Base-by-base conservation (phyloP, 1,140 invertebrate species). In the Argopecten irradians region DNA sequence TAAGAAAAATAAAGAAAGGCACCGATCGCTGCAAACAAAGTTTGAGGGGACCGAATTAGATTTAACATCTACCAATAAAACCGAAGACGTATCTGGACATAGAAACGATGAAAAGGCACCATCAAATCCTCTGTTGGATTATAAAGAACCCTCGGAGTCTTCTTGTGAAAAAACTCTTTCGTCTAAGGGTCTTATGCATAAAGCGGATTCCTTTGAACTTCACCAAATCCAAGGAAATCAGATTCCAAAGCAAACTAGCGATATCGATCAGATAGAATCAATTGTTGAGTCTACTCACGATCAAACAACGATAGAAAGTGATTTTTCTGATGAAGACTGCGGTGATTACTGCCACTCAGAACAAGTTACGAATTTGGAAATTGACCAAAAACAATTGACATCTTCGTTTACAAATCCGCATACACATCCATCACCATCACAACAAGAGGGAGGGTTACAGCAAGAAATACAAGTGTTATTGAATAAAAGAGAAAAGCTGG, bases 231-330 rank as follows among this genome's bases (percentile, higher is more conserved):
- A 55, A 55, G 22, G 22, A 28, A 22, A 71, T 8, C n/a, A 5
- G 8, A 28, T 3, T 5, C 55, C n/a, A n/a, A 5, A 71, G 28
- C 55, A 71, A 28, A 28, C 22, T 7, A 71, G 2, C 55, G 22
- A 71, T 0, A n/a, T 5, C 7, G n/a, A 8, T 71, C 55, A 71
- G 55, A 71, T 71, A n/a, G 28, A 71, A 71, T 11, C 5, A 16
- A 5, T 5, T 28, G 8, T 71, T 71, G 55, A 71, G n/a, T 71
- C 55, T n/a, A 71, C 16, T 71, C 55, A 71, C 28, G 55, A 71
- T 71, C 55, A 71, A 71, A 71, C 55, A n/a, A 71, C 55, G n/a
- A 71, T 71, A 71, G 55, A 71, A n/a, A 71, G 55, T 71, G 55
- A 71, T 71, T 71, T 71, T 28, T 71, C 55, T 71, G 55, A 71